These are phyloP conservation scores for Sinocyclocheilus maitianheensis DNA, from an alignment of 2,113 vertebrate genomes.

Conservation along the genomic window DNA sequence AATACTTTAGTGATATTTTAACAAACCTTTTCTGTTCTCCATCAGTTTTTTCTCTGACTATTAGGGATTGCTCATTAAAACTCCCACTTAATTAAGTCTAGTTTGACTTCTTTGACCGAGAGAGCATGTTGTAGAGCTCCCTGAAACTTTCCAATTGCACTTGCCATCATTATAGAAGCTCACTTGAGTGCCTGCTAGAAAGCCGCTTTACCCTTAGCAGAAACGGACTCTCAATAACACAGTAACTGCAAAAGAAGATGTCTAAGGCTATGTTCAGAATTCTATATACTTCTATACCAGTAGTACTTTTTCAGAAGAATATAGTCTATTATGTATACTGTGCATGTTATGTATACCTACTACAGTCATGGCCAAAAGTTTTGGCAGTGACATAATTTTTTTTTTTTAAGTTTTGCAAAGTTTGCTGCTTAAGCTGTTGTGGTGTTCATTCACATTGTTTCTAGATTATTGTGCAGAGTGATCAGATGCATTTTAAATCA, in stretches of 20 bases:
- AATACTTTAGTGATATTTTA: conserved; percentile 7
- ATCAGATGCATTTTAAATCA: too few species aligned
- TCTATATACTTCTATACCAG: background rate
- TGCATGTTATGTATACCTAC: background rate
- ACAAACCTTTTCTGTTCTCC: background rate
- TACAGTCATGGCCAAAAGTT: too few species aligned
- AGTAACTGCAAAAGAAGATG: background rate
- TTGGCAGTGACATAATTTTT: too few species aligned
- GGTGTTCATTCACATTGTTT: too few species aligned
- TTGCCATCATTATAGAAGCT: conserved; percentile 6
- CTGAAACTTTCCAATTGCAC: background rate
- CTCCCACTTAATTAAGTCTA: background rate
- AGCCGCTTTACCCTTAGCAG: conserved; percentile 1
- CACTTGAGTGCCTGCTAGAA: background rate
- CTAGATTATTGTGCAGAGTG: too few species aligned
- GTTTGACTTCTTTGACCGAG: background rate
- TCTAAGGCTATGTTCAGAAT: background rate
- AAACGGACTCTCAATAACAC: background rate
- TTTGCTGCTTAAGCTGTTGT: too few species aligned
- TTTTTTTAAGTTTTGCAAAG: too few species aligned
- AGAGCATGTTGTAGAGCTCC: background rate
- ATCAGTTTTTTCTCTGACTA: background rate
- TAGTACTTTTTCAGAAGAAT: background rate
- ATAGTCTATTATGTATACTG: background rate
- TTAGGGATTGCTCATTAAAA: conserved; percentile 11